Conservation (phyloP, 2,797 vertebrate species). For the Valencia hispanica region DNA sequence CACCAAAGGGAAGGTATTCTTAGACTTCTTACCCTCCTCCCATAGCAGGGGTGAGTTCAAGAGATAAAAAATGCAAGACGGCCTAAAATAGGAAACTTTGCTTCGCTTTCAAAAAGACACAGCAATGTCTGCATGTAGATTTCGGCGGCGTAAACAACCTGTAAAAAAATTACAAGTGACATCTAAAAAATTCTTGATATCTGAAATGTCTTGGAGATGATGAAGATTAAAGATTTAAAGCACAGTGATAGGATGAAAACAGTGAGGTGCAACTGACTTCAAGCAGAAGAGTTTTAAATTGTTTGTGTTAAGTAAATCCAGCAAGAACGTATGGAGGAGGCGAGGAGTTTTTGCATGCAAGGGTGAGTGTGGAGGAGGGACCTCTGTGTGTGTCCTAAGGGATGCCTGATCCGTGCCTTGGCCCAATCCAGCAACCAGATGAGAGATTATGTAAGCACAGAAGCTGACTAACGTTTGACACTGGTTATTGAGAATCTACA, state of each 20-base stretch:
- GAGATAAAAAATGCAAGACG: conserved; percentile 72
- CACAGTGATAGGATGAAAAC: conserved; percentile 5
- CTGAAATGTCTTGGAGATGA: conserved; percentile 30
- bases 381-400: conserved; percentile 72
- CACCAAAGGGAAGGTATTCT: conserved; percentile 73
- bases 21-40: conserved; percentile 63
- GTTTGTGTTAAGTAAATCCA: conserved; percentile 43
- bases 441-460: conserved; percentile 71
- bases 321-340: conserved; percentile 36
- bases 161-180: conserved; percentile 53
- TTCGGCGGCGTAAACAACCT: conserved; percentile 61
- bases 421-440: conserved; percentile 74
- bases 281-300: conserved; percentile 36
- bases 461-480: conserved; percentile 66
- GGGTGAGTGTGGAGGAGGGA: conserved; percentile 43
- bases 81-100: conserved; percentile 67
- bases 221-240: conserved; percentile 11
- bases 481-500: conserved; percentile 73
- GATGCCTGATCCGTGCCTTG: conserved; percentile 77
- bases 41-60: conserved; percentile 58
- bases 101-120: conserved; percentile 51
- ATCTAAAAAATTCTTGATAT: conserved; percentile 59
- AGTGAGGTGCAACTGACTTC: conserved; percentile 33
- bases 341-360: conserved; percentile 39
- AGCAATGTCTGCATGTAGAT: conserved; percentile 30